Evolutionary conservation across 2,797 vertebrate species (phyloP).

Genomic region (Lagodon rhomboides): DNA sequence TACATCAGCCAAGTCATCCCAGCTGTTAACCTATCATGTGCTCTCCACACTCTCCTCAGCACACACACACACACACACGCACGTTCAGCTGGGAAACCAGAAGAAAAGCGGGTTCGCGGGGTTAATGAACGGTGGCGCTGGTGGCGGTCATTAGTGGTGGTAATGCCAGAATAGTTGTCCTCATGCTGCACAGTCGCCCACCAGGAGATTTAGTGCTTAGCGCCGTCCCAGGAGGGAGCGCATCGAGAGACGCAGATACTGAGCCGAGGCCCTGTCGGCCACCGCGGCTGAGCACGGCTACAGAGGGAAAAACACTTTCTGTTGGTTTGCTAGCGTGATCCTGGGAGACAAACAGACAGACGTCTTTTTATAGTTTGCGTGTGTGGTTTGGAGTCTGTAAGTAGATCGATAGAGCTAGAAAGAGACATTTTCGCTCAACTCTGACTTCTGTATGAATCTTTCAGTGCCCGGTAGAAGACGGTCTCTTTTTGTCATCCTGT

Average conservation of each 20-base stretch:
- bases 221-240: background rate
- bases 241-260: background rate
- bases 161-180: conserved; percentile 23
- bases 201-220: background rate
- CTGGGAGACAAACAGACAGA: background rate
- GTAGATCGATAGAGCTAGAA: conserved; percentile 4
- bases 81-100: conserved; percentile 13
- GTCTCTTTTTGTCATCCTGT: conserved; percentile 45
- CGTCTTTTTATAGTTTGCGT: background rate
- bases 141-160: conserved; percentile 7
- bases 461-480: background rate
- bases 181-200: conserved; percentile 11
- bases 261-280: background rate
- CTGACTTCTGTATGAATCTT: conserved; percentile 6
- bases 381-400: background rate
- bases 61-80: conserved; percentile 16
- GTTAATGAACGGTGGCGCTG: conserved; percentile 15
- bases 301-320: background rate
- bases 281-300: background rate
- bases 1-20: conserved; percentile 58
- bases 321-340: background rate
- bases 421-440: background rate
- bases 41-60: conserved; percentile 23
- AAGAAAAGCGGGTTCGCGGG: background rate
- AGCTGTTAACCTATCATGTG: conserved; percentile 65